Conservation (phyloP, 2,888 invertebrate genomes). For the Tiliacea aurago region DNA sequence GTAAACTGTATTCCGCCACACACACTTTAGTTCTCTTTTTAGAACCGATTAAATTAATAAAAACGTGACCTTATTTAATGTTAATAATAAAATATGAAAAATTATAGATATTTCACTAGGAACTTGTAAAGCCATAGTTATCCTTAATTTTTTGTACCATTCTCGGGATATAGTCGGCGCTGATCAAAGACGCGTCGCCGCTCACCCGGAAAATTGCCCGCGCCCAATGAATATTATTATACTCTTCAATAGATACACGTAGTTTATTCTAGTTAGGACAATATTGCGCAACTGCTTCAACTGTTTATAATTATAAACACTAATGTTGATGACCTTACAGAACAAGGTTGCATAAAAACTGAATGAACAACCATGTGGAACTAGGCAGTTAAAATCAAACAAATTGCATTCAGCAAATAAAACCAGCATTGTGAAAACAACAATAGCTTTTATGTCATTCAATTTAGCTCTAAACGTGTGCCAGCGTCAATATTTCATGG, state of each 20-base stretch:
- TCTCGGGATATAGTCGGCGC: slow-evolving; percentile 78
- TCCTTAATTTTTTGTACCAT: slow-evolving; percentile 82
- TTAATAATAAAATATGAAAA: slow-evolving; percentile 9
- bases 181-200: slow-evolving; percentile 89
- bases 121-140: slow-evolving; percentile 76
- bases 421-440: slow-evolving; percentile 47
- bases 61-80: background rate
- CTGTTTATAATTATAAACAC: slow-evolving; percentile 28
- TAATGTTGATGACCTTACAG: slow-evolving; percentile 21
- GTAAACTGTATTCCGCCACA: slow-evolving; percentile 20
- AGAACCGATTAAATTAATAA: background rate
- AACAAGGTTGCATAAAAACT: slow-evolving; percentile 15
- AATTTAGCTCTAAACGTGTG: slow-evolving; percentile 45
- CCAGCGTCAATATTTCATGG: slow-evolving; percentile 32
- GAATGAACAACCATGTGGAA: slow-evolving; percentile 17
- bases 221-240: slow-evolving; percentile 91
- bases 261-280: slow-evolving; percentile 84
- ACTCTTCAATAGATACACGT: slow-evolving; percentile 88
- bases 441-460: slow-evolving; percentile 48
- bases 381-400: slow-evolving; percentile 39
- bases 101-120: slow-evolving; percentile 49
- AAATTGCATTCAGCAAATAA: slow-evolving; percentile 37
- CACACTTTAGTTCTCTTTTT: background rate
- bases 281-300: slow-evolving; percentile 69
- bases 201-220: slow-evolving; percentile 89